Evolutionary conservation across 2,888 invertebrate genomes (phyloP).

Genomic region (Autographa gamma): DNA sequence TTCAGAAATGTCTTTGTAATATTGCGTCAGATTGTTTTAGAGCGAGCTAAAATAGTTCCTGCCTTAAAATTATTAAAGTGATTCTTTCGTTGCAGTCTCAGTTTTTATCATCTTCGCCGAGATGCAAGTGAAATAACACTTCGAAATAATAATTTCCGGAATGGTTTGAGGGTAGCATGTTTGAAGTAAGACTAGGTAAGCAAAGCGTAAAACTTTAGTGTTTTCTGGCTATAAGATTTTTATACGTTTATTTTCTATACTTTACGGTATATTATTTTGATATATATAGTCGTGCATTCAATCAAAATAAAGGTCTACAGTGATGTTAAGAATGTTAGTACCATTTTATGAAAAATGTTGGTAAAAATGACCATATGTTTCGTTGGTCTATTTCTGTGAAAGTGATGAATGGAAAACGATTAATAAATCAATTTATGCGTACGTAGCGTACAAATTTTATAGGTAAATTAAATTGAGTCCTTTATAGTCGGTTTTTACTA

Average conservation of each 20-base stretch:
- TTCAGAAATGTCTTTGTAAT: constrained; percentile 48
- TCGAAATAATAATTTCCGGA: constrained; percentile 15
- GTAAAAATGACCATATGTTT: neutral
- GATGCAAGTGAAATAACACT: constrained; percentile 25
- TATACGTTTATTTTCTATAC: neutral
- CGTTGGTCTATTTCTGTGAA: neutral
- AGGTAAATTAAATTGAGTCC: neutral
- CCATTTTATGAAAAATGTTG: too few species aligned
- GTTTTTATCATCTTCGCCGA: constrained; percentile 36
- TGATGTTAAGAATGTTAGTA: neutral
- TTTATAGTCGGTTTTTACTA: neutral
- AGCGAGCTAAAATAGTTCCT: constrained; percentile 20
- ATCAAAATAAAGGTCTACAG: neutral
- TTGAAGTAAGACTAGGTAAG: constrained; percentile 11
- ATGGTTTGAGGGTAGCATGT: constrained; percentile 11
- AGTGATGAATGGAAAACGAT: constrained; percentile 1
- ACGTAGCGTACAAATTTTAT: neutral
- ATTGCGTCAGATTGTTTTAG: constrained; percentile 26
- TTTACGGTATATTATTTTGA: neutral
- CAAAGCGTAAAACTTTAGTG: neutral
- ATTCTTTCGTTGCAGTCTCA: constrained; percentile 25
- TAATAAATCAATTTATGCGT: neutral
- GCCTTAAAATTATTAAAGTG: constrained; percentile 29
- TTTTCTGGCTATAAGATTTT: neutral
- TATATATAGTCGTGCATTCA: neutral